Evolutionary conservation across 2,113 vertebrate species (phyloP).

Genomic region (Antidorcas marsupialis): DNA sequence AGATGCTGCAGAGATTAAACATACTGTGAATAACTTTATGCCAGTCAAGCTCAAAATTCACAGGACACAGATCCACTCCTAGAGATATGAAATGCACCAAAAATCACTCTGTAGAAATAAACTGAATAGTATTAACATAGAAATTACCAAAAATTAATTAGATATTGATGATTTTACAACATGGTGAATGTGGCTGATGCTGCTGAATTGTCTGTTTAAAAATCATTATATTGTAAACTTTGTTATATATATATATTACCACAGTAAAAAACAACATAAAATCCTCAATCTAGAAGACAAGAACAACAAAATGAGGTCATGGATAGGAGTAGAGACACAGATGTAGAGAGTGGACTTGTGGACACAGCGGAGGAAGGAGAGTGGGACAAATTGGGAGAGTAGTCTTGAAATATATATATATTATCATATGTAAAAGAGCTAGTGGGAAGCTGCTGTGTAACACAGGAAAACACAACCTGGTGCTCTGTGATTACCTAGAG

Average conservation of each 20-base stretch:
- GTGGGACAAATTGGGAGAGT: background rate
- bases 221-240: background rate
- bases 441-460: background rate
- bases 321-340: background rate
- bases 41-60: background rate
- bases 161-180: background rate
- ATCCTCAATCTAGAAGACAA: background rate
- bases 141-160: background rate
- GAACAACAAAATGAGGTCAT: background rate
- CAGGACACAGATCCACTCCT: background rate
- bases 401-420: background rate
- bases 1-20: background rate
- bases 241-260: background rate
- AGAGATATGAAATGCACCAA: background rate
- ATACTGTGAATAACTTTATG: background rate
- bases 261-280: background rate
- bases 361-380: background rate
- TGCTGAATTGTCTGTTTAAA: background rate
- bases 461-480: background rate
- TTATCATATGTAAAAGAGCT: background rate
- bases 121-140: background rate
- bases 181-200: background rate
- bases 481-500: background rate
- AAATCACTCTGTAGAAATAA: background rate
- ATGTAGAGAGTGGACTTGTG: background rate